Evolutionary conservation across 2,888 invertebrate genomes (phyloP).

Genomic region (Chaitophorus viminalis): DNA sequence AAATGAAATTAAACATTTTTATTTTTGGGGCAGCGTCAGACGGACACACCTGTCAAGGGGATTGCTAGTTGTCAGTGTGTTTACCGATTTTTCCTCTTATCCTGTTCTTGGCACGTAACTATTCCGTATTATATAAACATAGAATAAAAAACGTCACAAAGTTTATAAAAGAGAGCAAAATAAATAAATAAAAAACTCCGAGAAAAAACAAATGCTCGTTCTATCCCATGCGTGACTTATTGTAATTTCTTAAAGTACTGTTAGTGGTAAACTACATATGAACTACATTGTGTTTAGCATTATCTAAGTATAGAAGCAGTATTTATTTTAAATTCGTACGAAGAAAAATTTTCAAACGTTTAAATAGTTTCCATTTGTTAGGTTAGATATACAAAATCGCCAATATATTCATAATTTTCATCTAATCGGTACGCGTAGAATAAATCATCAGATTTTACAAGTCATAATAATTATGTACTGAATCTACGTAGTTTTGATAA

Average conservation of each 20-base stretch:
- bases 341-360: too few species aligned
- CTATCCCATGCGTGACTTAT: conserved; percentile 16
- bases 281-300: not conserved
- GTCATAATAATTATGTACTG: too few species aligned
- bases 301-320: not conserved
- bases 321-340: too few species aligned
- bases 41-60: conserved; percentile 60
- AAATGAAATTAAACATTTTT: conserved; percentile 61
- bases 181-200: conserved; percentile 37
- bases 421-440: too few species aligned
- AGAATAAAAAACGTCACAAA: conserved; percentile 58
- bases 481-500: too few species aligned
- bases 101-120: conserved; percentile 53
- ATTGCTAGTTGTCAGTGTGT: conserved; percentile 61
- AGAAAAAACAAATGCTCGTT: conserved; percentile 23
- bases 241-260: conserved; percentile 19
- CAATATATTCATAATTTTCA: too few species aligned
- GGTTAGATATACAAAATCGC: too few species aligned
- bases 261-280: not conserved
- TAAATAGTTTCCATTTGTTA: too few species aligned
- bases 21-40: conserved; percentile 60
- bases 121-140: conserved; percentile 54
- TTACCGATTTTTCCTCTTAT: conserved; percentile 41
- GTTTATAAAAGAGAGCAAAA: conserved; percentile 41
- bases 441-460: too few species aligned